Conservation (phyloP, 2,797 vertebrate genomes). For the Eulemur coronatus region DNA sequence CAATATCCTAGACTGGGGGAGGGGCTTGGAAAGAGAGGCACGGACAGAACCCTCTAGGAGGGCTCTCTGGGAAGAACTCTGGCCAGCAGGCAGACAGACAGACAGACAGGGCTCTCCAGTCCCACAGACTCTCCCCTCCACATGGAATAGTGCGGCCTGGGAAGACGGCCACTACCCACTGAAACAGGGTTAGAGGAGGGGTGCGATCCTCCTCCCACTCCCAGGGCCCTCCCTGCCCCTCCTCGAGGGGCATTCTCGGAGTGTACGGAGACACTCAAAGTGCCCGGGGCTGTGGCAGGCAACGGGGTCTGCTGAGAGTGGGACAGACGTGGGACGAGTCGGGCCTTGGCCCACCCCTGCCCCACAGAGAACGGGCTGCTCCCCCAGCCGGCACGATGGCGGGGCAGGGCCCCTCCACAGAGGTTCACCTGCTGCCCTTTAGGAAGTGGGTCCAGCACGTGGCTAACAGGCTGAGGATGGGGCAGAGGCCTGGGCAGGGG, state of each 20-base stretch:
- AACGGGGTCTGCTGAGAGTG: background rate
- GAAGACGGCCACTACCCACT: background rate
- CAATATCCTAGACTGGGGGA: conserved; percentile 67
- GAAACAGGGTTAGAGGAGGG: background rate
- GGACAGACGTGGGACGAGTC: background rate
- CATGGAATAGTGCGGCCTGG: background rate
- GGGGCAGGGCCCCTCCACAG: background rate
- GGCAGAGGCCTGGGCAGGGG: conserved; percentile 77
- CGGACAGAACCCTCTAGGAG: conserved; percentile 18
- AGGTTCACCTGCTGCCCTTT: conserved; percentile 6
- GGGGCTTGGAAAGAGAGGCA: conserved; percentile 31
- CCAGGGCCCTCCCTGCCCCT: background rate
- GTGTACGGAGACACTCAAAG: background rate
- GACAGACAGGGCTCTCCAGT: background rate
- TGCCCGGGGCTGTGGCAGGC: background rate
- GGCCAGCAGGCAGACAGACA: background rate
- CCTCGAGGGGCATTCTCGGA: background rate
- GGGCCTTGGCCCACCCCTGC: background rate
- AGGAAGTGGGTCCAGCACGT: conserved; percentile 24
- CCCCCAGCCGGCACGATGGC: background rate
- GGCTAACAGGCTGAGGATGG: conserved; percentile 46
- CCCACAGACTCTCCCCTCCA: background rate
- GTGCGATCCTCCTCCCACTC: background rate
- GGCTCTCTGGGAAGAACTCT: background rate
- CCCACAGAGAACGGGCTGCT: background rate